A percentile compares a stretch with the other conserved stretches of the same genome.
These are phyloP conservation scores for Camponotus pennsylvanicus DNA, from an alignment of 1,140 invertebrate genomes.

Conservation along the genomic window DNA sequence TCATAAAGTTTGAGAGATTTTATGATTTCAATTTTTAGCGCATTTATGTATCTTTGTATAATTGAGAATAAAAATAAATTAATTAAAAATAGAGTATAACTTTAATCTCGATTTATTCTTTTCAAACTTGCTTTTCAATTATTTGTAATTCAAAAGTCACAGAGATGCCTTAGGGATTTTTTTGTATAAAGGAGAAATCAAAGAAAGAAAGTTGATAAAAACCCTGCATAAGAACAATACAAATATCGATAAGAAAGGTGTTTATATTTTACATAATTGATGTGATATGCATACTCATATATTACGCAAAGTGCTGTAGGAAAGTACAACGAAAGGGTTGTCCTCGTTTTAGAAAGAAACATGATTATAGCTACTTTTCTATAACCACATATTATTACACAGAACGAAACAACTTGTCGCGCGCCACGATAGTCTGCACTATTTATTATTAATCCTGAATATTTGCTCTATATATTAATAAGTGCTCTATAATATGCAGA, in stretches of 20 bases:
- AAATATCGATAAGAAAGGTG: neutral
- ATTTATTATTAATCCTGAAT: conserved; percentile 54
- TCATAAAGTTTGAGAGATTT: conserved; percentile 13
- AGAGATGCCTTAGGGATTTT: neutral
- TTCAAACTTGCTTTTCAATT: neutral
- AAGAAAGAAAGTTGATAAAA: neutral
- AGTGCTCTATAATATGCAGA: neutral
- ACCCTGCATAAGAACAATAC: too few relatives aligned
- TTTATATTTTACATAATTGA: neutral
- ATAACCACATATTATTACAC: neutral
- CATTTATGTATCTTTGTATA: too few relatives aligned
- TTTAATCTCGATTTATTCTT: too few relatives aligned
- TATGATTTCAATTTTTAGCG: neutral
- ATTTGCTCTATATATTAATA: neutral
- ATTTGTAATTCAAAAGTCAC: neutral
- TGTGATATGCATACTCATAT: neutral
- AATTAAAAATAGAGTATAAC: too few relatives aligned
- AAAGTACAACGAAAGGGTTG: conserved; percentile 24
- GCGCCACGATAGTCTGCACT: neutral
- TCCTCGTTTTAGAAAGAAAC: conserved; percentile 17
- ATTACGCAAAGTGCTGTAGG: neutral
- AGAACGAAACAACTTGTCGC: neutral
- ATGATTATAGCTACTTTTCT: conserved; percentile 1
- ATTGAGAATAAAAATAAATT: too few relatives aligned
- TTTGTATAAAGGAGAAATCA: neutral